Evolutionary conservation across 2,888 invertebrate species (phyloP).

Genomic region (Drosophila sordidapex): DNA sequence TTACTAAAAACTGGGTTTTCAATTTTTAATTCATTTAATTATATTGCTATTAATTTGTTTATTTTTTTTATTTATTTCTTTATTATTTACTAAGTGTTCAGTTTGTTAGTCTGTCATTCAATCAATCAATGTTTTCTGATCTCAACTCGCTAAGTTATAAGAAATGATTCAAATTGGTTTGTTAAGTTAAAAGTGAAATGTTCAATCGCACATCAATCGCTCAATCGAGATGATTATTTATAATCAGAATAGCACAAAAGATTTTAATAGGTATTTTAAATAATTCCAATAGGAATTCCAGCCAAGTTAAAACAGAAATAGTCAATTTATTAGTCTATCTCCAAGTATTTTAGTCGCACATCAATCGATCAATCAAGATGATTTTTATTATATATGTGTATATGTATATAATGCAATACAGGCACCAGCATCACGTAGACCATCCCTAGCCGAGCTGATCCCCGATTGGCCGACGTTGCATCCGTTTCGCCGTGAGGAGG

Average conservation of each 20-base stretch:
- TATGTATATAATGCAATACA: conserved; percentile 61
- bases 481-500: conserved; percentile 88
- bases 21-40: neutral
- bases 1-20: neutral
- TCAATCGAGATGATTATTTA: neutral
- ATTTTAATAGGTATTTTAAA: neutral
- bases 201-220: neutral
- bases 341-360: conserved; percentile 18
- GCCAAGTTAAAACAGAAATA: neutral
- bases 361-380: neutral
- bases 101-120: neutral
- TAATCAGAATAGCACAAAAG: no score
- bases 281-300: neutral
- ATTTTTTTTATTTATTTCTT: neutral
- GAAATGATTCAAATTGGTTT: no score
- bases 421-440: conserved; percentile 89
- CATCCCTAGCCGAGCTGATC: conserved; percentile 96
- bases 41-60: neutral
- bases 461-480: conserved; percentile 95
- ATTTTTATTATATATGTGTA: conserved; percentile 16
- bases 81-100: neutral
- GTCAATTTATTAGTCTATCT: neutral
- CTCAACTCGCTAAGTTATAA: no score
- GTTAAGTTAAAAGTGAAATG: no score
- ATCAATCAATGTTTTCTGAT: no score